Conservation (phyloP, 2,888 invertebrate genomes). For the Noctua janthe region DNA sequence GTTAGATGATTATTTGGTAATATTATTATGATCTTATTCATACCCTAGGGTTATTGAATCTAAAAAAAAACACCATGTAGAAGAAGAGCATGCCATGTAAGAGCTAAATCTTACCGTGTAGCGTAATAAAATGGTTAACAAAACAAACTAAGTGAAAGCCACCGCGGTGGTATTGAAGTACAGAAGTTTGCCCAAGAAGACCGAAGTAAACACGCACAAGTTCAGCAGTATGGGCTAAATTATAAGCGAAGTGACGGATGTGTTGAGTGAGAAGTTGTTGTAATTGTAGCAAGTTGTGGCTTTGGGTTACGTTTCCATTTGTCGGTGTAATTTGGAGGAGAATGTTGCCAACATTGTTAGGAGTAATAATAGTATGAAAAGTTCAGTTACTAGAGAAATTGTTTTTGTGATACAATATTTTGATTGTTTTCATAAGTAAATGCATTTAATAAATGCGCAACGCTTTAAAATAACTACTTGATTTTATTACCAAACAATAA, state of each 20-base stretch:
- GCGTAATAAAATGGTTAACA: conserved; percentile 72
- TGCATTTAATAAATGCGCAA: neutral
- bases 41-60: too few species aligned
- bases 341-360: neutral
- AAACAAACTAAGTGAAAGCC: conserved; percentile 76
- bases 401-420: neutral
- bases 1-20: too few species aligned
- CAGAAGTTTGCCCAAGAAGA: conserved; percentile 73
- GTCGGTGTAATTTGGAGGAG: neutral
- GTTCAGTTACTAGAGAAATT: neutral
- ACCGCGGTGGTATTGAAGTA: conserved; percentile 70
- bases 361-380: neutral
- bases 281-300: conserved; percentile 20
- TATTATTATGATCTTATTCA: too few species aligned
- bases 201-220: conserved; percentile 75
- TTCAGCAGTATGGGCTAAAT: conserved; percentile 65
- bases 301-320: conserved; percentile 12
- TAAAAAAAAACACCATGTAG: too few species aligned
- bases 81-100: conserved; percentile 34
- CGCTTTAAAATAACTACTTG: neutral
- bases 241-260: conserved; percentile 53
- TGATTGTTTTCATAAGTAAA: neutral
- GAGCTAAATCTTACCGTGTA: conserved; percentile 57
- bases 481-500: neutral
- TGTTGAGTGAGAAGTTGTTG: conserved; percentile 39